Conservation (phyloP, 1,140 invertebrate species). For the Pseudoatta argentina region DNA sequence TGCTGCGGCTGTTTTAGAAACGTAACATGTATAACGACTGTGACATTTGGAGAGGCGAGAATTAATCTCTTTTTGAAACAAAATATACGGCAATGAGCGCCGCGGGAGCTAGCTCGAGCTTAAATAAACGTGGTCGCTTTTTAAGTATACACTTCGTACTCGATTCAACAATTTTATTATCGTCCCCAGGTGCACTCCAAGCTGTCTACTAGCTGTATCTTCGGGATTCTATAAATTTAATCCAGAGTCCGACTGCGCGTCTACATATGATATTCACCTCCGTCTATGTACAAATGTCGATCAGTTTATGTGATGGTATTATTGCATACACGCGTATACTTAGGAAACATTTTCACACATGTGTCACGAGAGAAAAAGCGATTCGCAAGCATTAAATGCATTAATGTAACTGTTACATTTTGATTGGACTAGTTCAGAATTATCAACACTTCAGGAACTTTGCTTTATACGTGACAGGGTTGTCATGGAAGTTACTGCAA, state of each 20-base stretch:
- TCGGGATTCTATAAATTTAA: constrained; percentile 30
- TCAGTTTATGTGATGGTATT: constrained; percentile 30
- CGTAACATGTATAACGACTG: background rate
- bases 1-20: background rate
- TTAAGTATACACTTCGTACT: constrained; percentile 31
- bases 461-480: constrained; percentile 39
- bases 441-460: constrained; percentile 40
- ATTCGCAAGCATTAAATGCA: constrained; percentile 14
- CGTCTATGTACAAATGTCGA: constrained; percentile 20
- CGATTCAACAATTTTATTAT: constrained; percentile 40
- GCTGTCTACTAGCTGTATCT: background rate
- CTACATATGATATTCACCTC: constrained; percentile 7
- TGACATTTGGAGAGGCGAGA: background rate
- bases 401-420: constrained; percentile 48
- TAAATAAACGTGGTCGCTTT: constrained; percentile 37
- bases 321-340: background rate
- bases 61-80: constrained; percentile 45
- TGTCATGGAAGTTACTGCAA: constrained; percentile 49
- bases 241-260: background rate
- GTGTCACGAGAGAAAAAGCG: constrained; percentile 5
- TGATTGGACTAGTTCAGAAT: constrained; percentile 35
- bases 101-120: background rate
- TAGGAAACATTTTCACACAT: background rate
- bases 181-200: background rate
- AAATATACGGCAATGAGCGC: background rate